Evolutionary conservation across 2,113 vertebrate species (phyloP).

Genomic region (Erythrolamprus reginae): DNA sequence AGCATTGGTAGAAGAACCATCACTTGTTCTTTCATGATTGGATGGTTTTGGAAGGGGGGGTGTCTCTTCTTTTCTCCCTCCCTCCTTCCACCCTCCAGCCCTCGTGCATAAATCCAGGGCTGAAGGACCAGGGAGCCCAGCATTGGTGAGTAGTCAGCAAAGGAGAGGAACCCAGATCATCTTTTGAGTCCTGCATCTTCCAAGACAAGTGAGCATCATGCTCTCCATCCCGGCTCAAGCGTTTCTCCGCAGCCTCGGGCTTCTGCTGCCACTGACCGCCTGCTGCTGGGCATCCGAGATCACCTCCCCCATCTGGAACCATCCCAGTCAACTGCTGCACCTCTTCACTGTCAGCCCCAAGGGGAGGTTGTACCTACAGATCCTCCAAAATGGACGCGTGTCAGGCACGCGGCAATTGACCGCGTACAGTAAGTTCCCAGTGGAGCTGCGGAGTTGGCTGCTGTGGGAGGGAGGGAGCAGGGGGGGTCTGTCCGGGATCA

Average conservation of each 20-base stretch:
- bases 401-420: too few relatives aligned
- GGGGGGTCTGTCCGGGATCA: too few relatives aligned
- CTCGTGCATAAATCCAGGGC: constrained; percentile 69
- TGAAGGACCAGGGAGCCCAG: constrained; percentile 53
- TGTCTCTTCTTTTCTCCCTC: constrained; percentile 48
- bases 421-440: too few relatives aligned
- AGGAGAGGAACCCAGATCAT: constrained; percentile 5
- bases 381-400: too few relatives aligned
- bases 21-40: neutral
- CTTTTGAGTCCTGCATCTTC: rapidly evolving
- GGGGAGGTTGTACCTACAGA: constrained; percentile 86
- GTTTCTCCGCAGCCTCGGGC: constrained; percentile 9
- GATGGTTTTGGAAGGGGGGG: constrained; percentile 39
- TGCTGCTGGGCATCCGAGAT: constrained; percentile 36
- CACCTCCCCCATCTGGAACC: constrained; percentile 73
- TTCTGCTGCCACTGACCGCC: constrained; percentile 51
- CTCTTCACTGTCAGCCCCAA: constrained; percentile 69
- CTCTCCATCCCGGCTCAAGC: neutral
- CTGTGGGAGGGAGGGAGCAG: too few relatives aligned
- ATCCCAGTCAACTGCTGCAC: constrained; percentile 73
- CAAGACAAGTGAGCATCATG: neutral
- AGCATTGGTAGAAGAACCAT: neutral
- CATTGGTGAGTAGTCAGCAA: constrained; percentile 31
- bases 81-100: constrained; percentile 19
- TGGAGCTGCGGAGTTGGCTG: too few relatives aligned